Base-by-base conservation (phyloP, 2,113 vertebrate genomes). In the Carassius gibelio region DNA sequence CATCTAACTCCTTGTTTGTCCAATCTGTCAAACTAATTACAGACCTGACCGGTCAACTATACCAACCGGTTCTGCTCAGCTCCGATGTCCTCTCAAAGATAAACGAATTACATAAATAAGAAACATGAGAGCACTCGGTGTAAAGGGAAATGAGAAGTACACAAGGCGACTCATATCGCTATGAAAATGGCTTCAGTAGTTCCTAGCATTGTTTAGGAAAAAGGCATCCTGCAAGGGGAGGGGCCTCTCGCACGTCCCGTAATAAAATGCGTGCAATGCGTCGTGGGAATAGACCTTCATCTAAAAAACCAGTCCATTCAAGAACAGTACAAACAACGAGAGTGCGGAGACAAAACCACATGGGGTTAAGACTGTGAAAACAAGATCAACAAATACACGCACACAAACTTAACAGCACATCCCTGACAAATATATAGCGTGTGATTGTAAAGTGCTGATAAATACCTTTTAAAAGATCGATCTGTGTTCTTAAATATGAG, bases 351-450 rank as follows among this genome's bases (percentile, higher is more conserved):
- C 86, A 61, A 89, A 86, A 88, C 84, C 83, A 82, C 86, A 93
- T 83, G 84, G 55, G 64, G 36, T 19, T 42, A 38, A 85, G 85
- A 91, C 91, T 88, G 85, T 82, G 42, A 83, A 87, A 89, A 90
- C 81, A 87, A 83, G 66, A 85, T 66, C 23, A 84, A 64, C 26
- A 74, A 71, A 38, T 10, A 68, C 61, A 59, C 87, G 87, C 84
- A 76, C 17, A 23, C 86, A 80, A 21, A 75, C 75, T 62, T 48
- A 19, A 78, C 55, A 52, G 34, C 61, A 71, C 21, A 4, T 76
- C 23, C 26, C 23, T 21, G 59, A 45, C 74, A 82, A 85, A 80
- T 78, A 81, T 75, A 89, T 45, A 62, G 72, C 23, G 57, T n/a
- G 64, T 36, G 19, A 55, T 75, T n/a, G 26, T 62, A 75, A 57